These are phyloP conservation scores for Pseudopipra pipra DNA, from an alignment of 2,113 vertebrate genomes.

Conservation along the genomic window DNA sequence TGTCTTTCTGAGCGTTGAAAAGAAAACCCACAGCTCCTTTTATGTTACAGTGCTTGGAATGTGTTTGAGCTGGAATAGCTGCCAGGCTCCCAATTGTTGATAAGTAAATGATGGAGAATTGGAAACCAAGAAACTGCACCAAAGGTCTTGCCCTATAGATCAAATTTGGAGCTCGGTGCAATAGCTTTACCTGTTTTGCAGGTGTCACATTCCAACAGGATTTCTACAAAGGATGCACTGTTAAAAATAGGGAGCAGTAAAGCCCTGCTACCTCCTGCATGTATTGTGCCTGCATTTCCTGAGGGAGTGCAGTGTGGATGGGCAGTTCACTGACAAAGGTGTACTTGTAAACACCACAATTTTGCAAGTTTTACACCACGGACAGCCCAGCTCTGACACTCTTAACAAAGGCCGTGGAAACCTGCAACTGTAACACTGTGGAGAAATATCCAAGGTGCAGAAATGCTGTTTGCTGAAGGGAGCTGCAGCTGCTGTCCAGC, in stretches of 20 bases:
- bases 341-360: background rate
- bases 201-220: background rate
- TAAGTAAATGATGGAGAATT: background rate
- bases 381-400: background rate
- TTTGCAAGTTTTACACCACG: background rate
- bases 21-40: background rate
- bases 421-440: background rate
- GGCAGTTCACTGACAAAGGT: background rate
- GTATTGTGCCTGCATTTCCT: rapidly evolving
- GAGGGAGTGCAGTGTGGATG: background rate
- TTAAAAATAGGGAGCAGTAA: background rate
- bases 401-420: background rate
- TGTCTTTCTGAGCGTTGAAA: background rate
- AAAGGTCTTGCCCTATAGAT: background rate
- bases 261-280: background rate
- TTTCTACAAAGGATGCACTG: background rate
- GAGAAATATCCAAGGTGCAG: background rate
- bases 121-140: background rate
- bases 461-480: background rate
- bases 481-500: background rate
- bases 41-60: background rate
- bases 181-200: background rate
- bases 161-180: background rate
- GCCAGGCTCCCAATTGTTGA: background rate
- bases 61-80: background rate